Percentiles rank a stretch among this genome's conserved stretches.
Evolutionary conservation across 1,140 invertebrate genomes (phyloP).

Genomic region (Habropoda laboriosa): DNA sequence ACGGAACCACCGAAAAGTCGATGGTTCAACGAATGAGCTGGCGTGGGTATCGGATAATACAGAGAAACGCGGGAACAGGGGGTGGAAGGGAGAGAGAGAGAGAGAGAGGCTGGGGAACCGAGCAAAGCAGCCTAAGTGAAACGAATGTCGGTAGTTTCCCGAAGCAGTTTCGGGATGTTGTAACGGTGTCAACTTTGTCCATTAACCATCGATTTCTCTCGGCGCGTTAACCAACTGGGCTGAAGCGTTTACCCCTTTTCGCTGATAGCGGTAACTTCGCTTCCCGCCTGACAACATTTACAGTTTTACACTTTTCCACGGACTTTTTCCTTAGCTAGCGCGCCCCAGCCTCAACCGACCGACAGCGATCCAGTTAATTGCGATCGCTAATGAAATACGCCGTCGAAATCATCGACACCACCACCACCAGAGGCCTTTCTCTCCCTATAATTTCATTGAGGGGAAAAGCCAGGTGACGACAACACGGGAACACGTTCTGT

Average conservation of each 20-base stretch:
- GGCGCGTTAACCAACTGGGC: conserved; percentile 49
- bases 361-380: conserved; percentile 21
- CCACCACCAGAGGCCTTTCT: not conserved
- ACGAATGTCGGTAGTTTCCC: conserved; percentile 63
- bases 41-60: conserved; percentile 28
- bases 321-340: not conserved
- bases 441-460: not conserved
- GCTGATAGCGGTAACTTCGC: conserved; percentile 37
- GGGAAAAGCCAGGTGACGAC: no score
- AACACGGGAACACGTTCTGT: not conserved
- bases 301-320: conserved; percentile 23
- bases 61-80: conserved; percentile 10
- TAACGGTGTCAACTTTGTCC: conserved; percentile 66
- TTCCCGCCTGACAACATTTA: conserved; percentile 16
- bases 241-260: conserved; percentile 50
- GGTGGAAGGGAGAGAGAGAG: not conserved
- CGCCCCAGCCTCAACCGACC: no score
- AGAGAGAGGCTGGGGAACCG: not conserved
- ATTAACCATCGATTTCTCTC: conserved; percentile 66
- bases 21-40: conserved; percentile 21
- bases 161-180: conserved; percentile 58
- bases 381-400: conserved; percentile 33
- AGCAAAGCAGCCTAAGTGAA: conserved; percentile 56
- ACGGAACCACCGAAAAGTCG: not conserved
- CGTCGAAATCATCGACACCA: no score